Evolutionary conservation across 2,113 vertebrate genomes (phyloP), one percentile per base, ranked within the genome.

Genomic region (Strix aluco): DNA sequence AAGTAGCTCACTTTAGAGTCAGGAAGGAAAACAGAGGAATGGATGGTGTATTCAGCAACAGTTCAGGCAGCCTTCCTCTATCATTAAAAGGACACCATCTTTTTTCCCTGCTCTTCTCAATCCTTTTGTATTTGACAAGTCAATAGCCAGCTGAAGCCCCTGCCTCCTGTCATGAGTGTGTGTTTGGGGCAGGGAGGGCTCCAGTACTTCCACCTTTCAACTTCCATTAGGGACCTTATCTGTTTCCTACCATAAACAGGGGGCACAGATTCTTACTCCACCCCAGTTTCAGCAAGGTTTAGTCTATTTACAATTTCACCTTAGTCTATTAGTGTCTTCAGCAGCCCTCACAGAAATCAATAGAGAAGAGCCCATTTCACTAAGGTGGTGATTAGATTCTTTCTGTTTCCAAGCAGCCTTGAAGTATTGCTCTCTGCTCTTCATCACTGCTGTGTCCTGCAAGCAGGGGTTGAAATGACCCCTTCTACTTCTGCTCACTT

Each of bases 131-230:
- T 42, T 58, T 75, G 47, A 32, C 32, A 89, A 75, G 17, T 4
- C 88, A 88, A 12, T 3, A 83, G 65, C 32, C 70, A 81, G n/a
- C 65, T 92, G 91, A 89, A 96, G n/a, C 2, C 80, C 12, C 32
- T 49, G 21, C 16, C 3, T 2, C 32, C 8, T 29, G 11, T 57
- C 4, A 29, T 0, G 12, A 61, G 14, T 8, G 0, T 18, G 15
- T 5, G 1, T 47, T 49, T 71, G 36, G 16, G 32, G 27, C 27
- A 79, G 21, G 8, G 15, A 11, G 7, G 15, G 13, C 25, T 75
- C 26, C 40, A 36, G 11, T 36, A 69, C 44, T 94, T 80, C 52
- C 20, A 77, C 30, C 12, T 65, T 40, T 80, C 66, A 36, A 40
- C 20, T 46, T 62, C 17, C 15, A 62, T 66, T 49, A 71, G 12